Base-by-base conservation (phyloP, 1,140 invertebrate genomes). In the Monomorium pharaonis region DNA sequence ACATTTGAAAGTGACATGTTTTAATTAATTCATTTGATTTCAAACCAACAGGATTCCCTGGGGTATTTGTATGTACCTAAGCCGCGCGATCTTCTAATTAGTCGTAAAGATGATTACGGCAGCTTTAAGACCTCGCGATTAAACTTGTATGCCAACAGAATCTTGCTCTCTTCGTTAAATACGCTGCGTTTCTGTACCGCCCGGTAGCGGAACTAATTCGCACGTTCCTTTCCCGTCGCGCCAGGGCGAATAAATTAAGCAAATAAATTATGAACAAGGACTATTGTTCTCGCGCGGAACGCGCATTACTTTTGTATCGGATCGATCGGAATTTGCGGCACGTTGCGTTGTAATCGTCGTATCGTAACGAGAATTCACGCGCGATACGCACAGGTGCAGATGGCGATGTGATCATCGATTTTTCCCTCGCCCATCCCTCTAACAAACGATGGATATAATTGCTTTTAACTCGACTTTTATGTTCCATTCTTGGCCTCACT, bases 401-500 rank as follows among this genome's bases (percentile, higher is more conserved):
- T 72, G 10, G 16, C 14, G 37, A 10, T 14, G 3, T 5, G 37
- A 72, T 47, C n/a, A 72, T 72, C 37, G 51, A 72, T 72, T 72
- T 80, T 65, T 33, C 30, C 44, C 51, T 54, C n/a, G 47, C 62
- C 62, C 24, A 44, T 63, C 18, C 18, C 37, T 69, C 44, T 9
- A 14, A 58, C 37, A 9, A 60, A 58, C 54, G 24, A 18, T 67
- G 51, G 33, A n/a, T 74, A 74, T 83, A 86, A 86, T 67, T 78
- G 83, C 62, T 77, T 90, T 83, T 81, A 85, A 85, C 74, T 60
- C 42, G 70, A 37, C 60, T 47, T 83, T 89, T 60, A 51, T 60
- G 81, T 54, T 78, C 63, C 56, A 49, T 74, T 85, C 76, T 65
- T 54, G 47, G 51, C 49, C 16, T 74, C 78, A 3, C 67, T 30